Percentiles rank a stretch among this genome's conserved stretches.
Evolutionary conservation across 2,113 vertebrate genomes (phyloP).

Genomic region (Phrynocephalus versicolor): DNA sequence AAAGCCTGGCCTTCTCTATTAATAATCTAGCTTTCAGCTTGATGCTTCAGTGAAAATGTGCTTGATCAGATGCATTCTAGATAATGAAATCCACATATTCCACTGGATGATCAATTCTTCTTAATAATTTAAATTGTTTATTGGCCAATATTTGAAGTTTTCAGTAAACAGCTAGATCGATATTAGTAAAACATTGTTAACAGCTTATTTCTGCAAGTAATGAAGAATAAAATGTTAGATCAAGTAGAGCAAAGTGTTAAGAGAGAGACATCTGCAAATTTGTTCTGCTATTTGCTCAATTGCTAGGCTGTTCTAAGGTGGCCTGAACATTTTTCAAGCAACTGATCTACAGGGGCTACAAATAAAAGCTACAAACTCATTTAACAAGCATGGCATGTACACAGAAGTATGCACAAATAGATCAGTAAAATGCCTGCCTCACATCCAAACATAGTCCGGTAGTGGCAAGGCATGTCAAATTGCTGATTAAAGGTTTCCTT

Average conservation of each 20-base stretch:
- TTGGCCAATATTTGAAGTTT: rapidly evolving
- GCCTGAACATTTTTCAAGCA: neutral
- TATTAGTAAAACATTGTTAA: slow-evolving; percentile 3
- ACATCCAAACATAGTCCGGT: neutral
- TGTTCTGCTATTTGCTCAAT: too few relatives aligned
- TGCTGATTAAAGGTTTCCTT: too few relatives aligned
- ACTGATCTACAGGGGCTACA: neutral
- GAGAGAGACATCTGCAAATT: neutral
- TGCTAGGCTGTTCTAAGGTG: neutral
- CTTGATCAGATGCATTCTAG: neutral
- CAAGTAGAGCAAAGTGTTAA: neutral
- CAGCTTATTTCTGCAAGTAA: neutral
- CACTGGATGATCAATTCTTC: neutral
- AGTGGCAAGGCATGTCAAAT: neutral
- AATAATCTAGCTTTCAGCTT: neutral
- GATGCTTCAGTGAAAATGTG: slow-evolving; percentile 1
- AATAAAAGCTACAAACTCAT: neutral
- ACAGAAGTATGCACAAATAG: neutral
- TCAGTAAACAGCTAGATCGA: slow-evolving; percentile 21
- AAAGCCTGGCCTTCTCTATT: neutral
- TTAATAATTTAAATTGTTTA: neutral
- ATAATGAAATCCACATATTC: neutral
- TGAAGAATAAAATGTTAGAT: slow-evolving; percentile 1
- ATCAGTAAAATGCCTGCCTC: neutral
- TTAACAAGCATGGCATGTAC: neutral